A percentile compares a stretch with the other conserved stretches of the same genome.
Evolutionary conservation across 2,797 vertebrate genomes (phyloP).

Genomic region (Acrossocheilus wenchowensis): DNA sequence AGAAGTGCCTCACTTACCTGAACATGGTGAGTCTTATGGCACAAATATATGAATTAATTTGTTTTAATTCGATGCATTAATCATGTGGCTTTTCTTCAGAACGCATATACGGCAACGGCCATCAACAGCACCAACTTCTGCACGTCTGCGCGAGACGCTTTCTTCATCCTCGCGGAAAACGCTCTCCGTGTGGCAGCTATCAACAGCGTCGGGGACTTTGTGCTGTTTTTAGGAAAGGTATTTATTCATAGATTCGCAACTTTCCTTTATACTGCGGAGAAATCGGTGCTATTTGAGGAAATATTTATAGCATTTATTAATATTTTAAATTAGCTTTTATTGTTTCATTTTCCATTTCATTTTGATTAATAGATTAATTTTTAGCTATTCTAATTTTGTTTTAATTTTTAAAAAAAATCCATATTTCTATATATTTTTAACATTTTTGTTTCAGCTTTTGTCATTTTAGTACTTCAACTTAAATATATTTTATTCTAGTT

Average conservation of each 20-base stretch:
- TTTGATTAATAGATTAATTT: neutral
- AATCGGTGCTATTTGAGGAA: neutral
- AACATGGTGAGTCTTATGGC: conserved; percentile 86
- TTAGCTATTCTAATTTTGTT: too few relatives aligned
- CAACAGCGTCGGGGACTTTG: conserved; percentile 97
- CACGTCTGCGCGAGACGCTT: conserved; percentile 93
- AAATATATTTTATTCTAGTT: neutral
- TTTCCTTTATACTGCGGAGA: neutral
- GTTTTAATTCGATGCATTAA: neutral
- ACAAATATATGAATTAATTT: too few relatives aligned
- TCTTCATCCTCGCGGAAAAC: conserved; percentile 94
- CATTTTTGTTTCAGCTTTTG: neutral
- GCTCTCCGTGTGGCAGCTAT: conserved; percentile 93
- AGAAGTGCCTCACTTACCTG: conserved; percentile 95
- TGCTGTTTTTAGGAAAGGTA: conserved; percentile 97
- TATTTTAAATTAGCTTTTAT: neutral
- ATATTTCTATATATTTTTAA: too few relatives aligned
- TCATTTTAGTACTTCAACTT: neutral
- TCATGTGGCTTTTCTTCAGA: conserved; percentile 74
- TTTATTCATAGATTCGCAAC: neutral
- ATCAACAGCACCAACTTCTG: conserved; percentile 99
- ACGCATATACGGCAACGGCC: conserved; percentile 95
- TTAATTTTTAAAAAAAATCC: too few relatives aligned
- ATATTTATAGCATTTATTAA: neutral
- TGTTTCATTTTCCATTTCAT: neutral